phyloP scores from a whole-genome alignment of 2,888 invertebrate genomes.

The Odiellus spinosus region DNA sequence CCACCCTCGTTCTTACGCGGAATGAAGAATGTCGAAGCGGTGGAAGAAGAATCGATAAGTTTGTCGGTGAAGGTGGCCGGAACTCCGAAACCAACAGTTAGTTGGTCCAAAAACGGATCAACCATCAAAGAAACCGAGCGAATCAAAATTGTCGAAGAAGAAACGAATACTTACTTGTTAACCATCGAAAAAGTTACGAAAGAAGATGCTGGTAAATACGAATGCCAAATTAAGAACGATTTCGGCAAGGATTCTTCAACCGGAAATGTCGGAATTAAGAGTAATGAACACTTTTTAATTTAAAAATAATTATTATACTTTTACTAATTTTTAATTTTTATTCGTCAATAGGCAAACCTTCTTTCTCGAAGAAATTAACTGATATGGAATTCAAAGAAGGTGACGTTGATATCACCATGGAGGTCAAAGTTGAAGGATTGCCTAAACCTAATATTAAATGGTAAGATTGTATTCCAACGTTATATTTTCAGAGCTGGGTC shows the following conservation, averaged over 20 bases:
- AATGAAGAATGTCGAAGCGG: not conserved
- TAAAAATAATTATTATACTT: no score
- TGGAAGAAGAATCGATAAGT: constrained; percentile 29
- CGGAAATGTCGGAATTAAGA: constrained; percentile 45
- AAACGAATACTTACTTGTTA: constrained; percentile 28
- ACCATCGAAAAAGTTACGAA: constrained; percentile 71
- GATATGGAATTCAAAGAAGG: constrained; percentile 8
- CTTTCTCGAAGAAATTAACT: not conserved
- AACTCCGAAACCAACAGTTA: constrained; percentile 15
- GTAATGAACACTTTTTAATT: constrained; percentile 4
- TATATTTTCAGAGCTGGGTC: no score
- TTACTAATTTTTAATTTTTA: no score
- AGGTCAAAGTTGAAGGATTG: constrained; percentile 15
- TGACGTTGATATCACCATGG: constrained; percentile 32
- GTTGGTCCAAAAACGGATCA: constrained; percentile 55
- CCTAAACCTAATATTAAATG: constrained; percentile 30
- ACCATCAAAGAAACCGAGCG: constrained; percentile 46
- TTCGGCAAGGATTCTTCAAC: constrained; percentile 55
- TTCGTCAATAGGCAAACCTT: no score
- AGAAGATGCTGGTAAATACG: constrained; percentile 66
- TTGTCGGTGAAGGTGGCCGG: constrained; percentile 15
- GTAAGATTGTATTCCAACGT: no score
- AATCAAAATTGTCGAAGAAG: constrained; percentile 11
- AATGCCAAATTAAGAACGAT: constrained; percentile 54
- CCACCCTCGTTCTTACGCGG: not conserved